Evolutionary conservation across 37 sponge, comb jelly and placozoan species (phyloP), one percentile per base, ranked within the genome.

Genomic region (Petrosia ficiformis): DNA sequence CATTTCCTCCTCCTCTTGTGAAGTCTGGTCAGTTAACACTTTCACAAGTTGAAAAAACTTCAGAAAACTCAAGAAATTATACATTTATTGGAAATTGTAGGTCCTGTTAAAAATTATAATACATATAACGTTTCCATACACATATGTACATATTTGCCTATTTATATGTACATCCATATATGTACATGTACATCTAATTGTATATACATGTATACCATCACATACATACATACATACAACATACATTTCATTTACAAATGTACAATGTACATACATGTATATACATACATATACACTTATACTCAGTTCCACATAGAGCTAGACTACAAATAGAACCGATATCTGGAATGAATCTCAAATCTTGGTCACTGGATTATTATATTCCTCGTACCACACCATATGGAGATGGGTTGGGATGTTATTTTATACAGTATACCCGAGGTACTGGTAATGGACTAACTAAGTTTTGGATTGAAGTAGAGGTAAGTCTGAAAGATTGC

Each of bases 311-410:
- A 29, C 68, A 19, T 34, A 42, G 86, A 39, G 67, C 61, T 29
- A 71, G 60, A 0, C 31, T 65, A 31, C 39, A 57, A 29, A 57
- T 85, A 25, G 73, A 58, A 33, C 72, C 74, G 11, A 43, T 30
- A 28, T 39, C 56, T 8, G 80, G 80, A 30, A 21, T 66, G 33
- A 14, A 2, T 24, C n/a, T 85, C 58, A 66, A 28, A 10, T 39
- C 67, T 0, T 85, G 86, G 86, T 85, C 86, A n/a, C 69, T 85
- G n/a, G 80, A 73, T 40, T 35, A 54, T 25, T 78, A 33, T 40
- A 57, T 85, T 3, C 80, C 86, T 32, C 83, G 76, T 16, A 2
- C 71, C 36, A 59, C 67, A 19, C 39, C 37, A 16, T n/a, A n/a
- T n/a, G n/a, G n/a, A n/a, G n/a, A n/a, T n/a, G n/a, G n/a, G n/a